These are phyloP conservation scores for Allygus modestus DNA, from an alignment of 2,888 invertebrate species.

Conservation along the genomic window DNA sequence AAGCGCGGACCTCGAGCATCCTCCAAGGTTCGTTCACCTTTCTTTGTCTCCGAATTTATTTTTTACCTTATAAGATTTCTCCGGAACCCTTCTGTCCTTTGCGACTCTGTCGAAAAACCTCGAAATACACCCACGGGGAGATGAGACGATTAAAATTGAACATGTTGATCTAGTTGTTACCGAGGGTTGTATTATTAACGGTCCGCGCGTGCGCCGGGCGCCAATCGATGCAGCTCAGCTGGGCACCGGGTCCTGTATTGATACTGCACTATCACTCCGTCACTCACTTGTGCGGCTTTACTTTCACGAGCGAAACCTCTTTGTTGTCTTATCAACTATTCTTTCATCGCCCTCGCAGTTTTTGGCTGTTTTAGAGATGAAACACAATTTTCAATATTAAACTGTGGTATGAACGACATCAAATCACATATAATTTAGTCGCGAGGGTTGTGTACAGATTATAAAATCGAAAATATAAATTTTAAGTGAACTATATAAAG, in stretches of 20 bases:
- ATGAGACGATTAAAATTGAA: conserved; percentile 28
- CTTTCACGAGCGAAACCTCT: background rate
- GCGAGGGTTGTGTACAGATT: no score
- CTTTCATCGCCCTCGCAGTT: no score
- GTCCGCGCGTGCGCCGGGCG: background rate
- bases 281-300: background rate
- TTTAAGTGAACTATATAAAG: no score
- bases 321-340: background rate
- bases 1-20: background rate
- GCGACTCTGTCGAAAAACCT: background rate
- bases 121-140: background rate
- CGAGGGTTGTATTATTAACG: conserved; percentile 28
- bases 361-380: no score
- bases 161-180: conserved; percentile 29
- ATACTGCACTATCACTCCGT: background rate
- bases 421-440: no score
- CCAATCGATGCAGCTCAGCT: conserved; percentile 27
- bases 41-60: conserved; percentile 35
- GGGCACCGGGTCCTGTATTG: background rate
- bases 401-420: no score
- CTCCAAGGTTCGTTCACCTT: conserved; percentile 34
- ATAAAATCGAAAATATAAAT: no score
- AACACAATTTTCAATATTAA: no score
- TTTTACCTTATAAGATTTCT: conserved; percentile 6
- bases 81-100: conserved; percentile 3